Evolutionary conservation across 2,797 vertebrate species (phyloP), one percentile per base, ranked within the genome.

Genomic region (Melanitta fusca): DNA sequence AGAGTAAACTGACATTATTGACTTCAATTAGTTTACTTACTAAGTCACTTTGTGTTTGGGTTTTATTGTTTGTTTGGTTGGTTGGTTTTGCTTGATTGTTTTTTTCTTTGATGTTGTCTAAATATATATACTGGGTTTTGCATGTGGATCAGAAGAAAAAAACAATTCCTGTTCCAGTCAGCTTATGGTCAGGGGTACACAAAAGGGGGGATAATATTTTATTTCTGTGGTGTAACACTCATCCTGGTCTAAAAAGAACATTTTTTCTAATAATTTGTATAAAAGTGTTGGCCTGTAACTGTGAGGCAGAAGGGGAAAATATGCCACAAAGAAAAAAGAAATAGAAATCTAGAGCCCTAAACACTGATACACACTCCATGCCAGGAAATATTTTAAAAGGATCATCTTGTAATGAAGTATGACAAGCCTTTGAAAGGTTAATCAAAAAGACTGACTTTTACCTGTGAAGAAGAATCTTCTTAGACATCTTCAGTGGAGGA

Each of bases 61-160:
- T 8, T 85, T 69, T 30, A 3, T 11, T 3, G 32, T 81, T 61
- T 51, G 21, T 56, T 32, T 11, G 6, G 5, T 71, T 51, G 24
- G 7, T 51, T 11, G 1, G 4, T 54, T 80, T 32, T 2, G 1
- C 27, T 45, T 30, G 8, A 7, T 11, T 51, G 22, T 41, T 2
- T 43, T 78, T 47, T 25, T 14, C 17, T 70, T 54, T 60, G 2
- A 34, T 66, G 36, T 53, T 88, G 25, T 8, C 32, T 72, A 49
- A 82, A 64, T 39, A 74, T 15, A 6, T 4, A 73, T 43, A 4
- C 10, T 47, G 10, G 14, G 11, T 49, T 86, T 86, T 80, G 3
- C 8, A 7, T 54, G 79, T 72, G 34, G 71, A 22, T 65, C 8
- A 16, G 30, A 80, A 80, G 34, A 1, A 43, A 88, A 88, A 82